phyloP scores from a whole-genome alignment of 2,888 invertebrate genomes.

The Thera britannica region DNA sequence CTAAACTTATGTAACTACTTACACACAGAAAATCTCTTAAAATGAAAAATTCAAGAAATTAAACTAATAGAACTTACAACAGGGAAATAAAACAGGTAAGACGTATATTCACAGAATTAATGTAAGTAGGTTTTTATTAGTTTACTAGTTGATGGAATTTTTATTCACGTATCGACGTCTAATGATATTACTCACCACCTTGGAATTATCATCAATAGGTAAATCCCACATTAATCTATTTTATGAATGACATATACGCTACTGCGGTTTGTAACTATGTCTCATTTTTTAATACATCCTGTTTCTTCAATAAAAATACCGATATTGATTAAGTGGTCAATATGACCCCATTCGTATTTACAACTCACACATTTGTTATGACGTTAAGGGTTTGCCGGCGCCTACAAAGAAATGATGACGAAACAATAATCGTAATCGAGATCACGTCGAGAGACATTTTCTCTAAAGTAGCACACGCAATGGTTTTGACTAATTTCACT shows the following conservation, averaged over 20 bases:
- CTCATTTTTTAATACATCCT: background rate
- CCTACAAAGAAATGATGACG: slow-evolving; percentile 66
- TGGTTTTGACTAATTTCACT: slow-evolving; percentile 67
- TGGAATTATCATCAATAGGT: background rate
- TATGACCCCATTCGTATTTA: slow-evolving; percentile 45
- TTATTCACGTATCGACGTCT: background rate
- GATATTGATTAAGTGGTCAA: slow-evolving; percentile 2
- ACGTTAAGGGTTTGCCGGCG: slow-evolving; percentile 60
- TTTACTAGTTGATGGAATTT: background rate
- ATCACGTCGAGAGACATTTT: slow-evolving; percentile 54
- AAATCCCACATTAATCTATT: slow-evolving; percentile 12
- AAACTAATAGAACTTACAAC: too few species aligned
- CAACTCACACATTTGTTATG: slow-evolving; percentile 60
- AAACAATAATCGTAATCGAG: slow-evolving; percentile 61
- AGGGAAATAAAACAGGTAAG: too few species aligned
- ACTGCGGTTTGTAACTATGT: slow-evolving; percentile 6
- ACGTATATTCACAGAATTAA: too few species aligned
- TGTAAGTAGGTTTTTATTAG: too few species aligned
- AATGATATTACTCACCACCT: slow-evolving; percentile 1
- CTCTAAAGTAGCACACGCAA: slow-evolving; percentile 63
- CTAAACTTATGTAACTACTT: too few species aligned
- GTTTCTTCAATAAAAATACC: background rate
- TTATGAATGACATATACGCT: background rate
- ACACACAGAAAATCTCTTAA: too few species aligned
- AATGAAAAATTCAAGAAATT: too few species aligned